Base-by-base conservation (phyloP, 2,888 invertebrate species). In the Tenthredo notha region DNA sequence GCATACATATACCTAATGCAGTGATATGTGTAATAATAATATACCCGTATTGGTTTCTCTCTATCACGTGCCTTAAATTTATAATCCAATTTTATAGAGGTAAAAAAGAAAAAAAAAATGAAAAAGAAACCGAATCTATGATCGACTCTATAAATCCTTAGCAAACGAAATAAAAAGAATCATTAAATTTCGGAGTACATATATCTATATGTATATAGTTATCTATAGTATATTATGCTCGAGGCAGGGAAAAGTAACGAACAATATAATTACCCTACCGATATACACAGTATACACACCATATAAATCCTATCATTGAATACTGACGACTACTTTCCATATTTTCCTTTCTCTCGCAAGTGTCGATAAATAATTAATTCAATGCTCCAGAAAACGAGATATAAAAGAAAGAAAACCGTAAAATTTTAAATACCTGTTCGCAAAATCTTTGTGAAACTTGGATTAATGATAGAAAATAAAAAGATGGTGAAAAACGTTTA, bases 231-330 rank as follows among this genome's bases (percentile, higher is more conserved):
- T 54, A n/a, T n/a, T 54, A 54, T 18, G 29, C 77, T 29, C 54
- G 77, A 77, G 77, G 77, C 50, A 54, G 77, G 47, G 77, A 77
- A 77, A 77, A 77, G 43, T 74, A 40, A 43, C 15, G 25, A 74
- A 9, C 74, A 40, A n/a, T 72, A 25, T 40, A 43, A 75, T 75
- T 40, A 75, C 25, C n/a, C 75, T 0, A 47, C 25, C 75, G 47
- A 43, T 54, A 33, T 33, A 47, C 18, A n/a, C 29, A 2, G 29
- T 29, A 29, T 18, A 43, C 7, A 47, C 47, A 47, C 43, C 12
- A 47, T 21, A 10, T 21, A n/a, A 47, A 47, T 25, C 15, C 50
- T 18, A 54, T 77, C 15, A 15, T 77, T 50, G 33, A 50, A 50
- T 29, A 47, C 33, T n/a, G 25, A 29, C 9, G 12, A 18, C 29